Percentiles rank a stretch among this genome's conserved stretches.
phyloP scores from a whole-genome alignment of 2,113 vertebrate species.

The Phocoena phocoena region DNA sequence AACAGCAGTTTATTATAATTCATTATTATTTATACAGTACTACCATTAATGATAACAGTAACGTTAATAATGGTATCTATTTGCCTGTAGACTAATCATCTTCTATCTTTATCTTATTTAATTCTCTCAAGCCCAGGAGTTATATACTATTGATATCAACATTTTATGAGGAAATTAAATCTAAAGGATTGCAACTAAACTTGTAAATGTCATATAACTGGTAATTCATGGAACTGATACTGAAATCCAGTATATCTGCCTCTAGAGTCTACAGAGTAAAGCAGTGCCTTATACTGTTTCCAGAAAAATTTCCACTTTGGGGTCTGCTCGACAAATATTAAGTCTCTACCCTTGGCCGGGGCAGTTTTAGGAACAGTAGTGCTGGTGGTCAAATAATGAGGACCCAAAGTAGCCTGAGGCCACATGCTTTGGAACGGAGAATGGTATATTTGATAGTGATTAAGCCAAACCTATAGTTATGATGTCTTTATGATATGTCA shows the following conservation, averaged over 20 bases:
- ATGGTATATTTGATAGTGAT: background rate
- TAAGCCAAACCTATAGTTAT: background rate
- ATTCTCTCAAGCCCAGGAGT: background rate
- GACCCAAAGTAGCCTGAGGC: background rate
- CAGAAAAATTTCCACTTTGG: background rate
- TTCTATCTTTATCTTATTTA: background rate
- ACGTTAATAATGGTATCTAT: background rate
- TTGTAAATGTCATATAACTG: background rate
- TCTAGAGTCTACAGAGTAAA: background rate
- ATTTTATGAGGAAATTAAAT: slow-evolving; percentile 3
- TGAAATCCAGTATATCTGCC: background rate
- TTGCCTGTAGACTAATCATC: background rate
- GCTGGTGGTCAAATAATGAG: background rate
- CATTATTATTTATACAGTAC: background rate
- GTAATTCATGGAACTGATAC: background rate
- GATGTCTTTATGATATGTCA: background rate
- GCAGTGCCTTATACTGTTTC: background rate
- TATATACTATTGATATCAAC: background rate
- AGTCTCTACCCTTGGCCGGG: background rate
- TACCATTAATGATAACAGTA: background rate
- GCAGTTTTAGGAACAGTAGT: background rate
- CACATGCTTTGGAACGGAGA: background rate
- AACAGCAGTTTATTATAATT: background rate
- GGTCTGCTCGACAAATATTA: background rate
- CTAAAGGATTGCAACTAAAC: background rate